Base-by-base conservation (phyloP, 2,888 invertebrate species). In the Ophion ventricosus region DNA sequence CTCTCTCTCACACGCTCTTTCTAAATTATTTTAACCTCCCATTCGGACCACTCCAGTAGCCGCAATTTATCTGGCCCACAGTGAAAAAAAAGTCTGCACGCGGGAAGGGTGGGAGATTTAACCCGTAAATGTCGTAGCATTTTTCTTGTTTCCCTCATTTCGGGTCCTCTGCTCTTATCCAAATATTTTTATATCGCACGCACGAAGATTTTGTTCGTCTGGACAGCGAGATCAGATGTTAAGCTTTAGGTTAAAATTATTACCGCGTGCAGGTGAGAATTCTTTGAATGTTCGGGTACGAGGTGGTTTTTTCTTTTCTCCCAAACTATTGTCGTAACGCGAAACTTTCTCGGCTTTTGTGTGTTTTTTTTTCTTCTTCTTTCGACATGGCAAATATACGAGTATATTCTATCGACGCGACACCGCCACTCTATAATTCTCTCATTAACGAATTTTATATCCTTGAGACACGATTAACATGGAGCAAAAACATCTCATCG, bases 21-120 rank as follows among this genome's bases (percentile, higher is more conserved):
- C 78, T 40, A 72, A 61, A 66, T 78, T 54, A 78, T 70, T 70
- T 70, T 49, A 70, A 78, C 69, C 59, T 0, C 11, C 73, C 43
- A 29, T 57, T 54, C 67, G 57, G 40, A 80, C 59, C 79, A 78
- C 80, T 77, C 73, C 61, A 80, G 76, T 73, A 56, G 66, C 67
- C 63, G 73, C 83, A 85, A 84, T 79, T 64, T 20, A 81, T 80
- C 89, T 89, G 89, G 86, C 87, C 86, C 87, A 85, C 85, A 87
- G 86, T 79, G 86, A 87, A 88, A 89, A 89, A 87, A 90, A 88
- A 88, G 87, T 78, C 83, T 83, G 76, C 85, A 87, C 87, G 89
- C 49, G 49, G 85, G 84, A 86, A 64, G 85, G 87, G 87, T 85
- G 88, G 86, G 87, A 86, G 85, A 80, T 73, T 17, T n/a, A 69